Evolutionary conservation across 1,140 invertebrate species (phyloP).

Genomic region (Drosophila carrolli): DNA sequence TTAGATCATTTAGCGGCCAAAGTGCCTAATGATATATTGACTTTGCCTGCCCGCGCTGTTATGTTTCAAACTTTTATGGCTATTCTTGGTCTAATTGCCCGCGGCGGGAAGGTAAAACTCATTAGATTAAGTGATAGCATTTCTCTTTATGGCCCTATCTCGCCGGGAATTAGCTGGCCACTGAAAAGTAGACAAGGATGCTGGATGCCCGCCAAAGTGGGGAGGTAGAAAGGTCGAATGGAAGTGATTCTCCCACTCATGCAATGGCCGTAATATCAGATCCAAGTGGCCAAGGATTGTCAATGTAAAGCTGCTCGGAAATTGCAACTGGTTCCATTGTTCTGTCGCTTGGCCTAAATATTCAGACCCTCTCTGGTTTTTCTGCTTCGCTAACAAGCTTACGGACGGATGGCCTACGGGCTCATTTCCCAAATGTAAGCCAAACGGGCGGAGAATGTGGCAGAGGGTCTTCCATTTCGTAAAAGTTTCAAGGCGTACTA

Average conservation of each 20-base stretch:
- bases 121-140: slow-evolving; percentile 54
- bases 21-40: slow-evolving; percentile 79
- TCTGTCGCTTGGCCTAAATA: slow-evolving; percentile 28
- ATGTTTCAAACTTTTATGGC: slow-evolving; percentile 37
- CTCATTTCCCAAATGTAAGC: slow-evolving; percentile 27
- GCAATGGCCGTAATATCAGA: not conserved
- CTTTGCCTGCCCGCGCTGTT: slow-evolving; percentile 20
- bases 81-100: slow-evolving; percentile 34
- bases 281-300: slow-evolving; percentile 20
- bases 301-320: slow-evolving; percentile 23
- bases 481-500: slow-evolving; percentile 56
- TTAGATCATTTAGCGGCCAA: slow-evolving; percentile 60
- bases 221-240: not conserved
- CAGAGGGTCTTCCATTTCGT: slow-evolving; percentile 57
- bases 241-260: not conserved
- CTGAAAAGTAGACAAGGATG: slow-evolving; percentile 15
- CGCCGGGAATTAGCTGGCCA: slow-evolving; percentile 15
- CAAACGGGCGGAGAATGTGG: not conserved
- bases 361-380: not conserved
- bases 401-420: slow-evolving; percentile 22
- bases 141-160: slow-evolving; percentile 30
- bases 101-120: slow-evolving; percentile 28
- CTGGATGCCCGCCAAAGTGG: not conserved
- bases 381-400: slow-evolving; percentile 58
- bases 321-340: slow-evolving; percentile 20